Evolutionary conservation across 2,888 invertebrate genomes (phyloP).

Genomic region (Mythimna vitellina): DNA sequence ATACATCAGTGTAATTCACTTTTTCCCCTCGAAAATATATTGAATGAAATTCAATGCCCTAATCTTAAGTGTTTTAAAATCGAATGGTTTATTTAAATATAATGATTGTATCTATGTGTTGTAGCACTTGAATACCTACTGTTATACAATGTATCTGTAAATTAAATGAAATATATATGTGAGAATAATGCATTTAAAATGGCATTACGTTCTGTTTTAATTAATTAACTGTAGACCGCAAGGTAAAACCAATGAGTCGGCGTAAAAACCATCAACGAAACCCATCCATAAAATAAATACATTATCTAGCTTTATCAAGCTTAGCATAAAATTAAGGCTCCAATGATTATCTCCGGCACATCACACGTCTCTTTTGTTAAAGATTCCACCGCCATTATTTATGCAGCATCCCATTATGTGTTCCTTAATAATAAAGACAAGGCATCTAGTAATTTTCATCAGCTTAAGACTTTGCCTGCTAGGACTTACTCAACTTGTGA

Average conservation of each 20-base stretch:
- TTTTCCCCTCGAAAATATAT: no score
- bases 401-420: conserved; percentile 48
- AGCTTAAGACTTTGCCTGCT: conserved; percentile 51
- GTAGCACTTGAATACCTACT: no score
- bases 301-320: not conserved
- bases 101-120: no score
- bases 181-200: no score
- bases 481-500: conserved; percentile 51
- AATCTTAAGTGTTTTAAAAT: no score
- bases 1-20: no score
- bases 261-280: conserved; percentile 6
- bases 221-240: not conserved
- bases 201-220: no score
- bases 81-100: no score
- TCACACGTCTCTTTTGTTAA: conserved; percentile 11
- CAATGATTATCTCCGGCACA: conserved; percentile 1
- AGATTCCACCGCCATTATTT: conserved; percentile 33
- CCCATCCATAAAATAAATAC: not conserved
- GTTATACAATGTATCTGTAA: no score
- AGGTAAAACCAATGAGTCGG: conserved; percentile 18
- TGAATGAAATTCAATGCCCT: no score
- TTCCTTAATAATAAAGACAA: conserved; percentile 49
- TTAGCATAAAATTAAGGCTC: not conserved
- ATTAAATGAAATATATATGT: no score
- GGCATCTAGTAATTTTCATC: conserved; percentile 37